Evolutionary conservation across 2,888 invertebrate genomes (phyloP).

Genomic region (Scrobipalpa costella): DNA sequence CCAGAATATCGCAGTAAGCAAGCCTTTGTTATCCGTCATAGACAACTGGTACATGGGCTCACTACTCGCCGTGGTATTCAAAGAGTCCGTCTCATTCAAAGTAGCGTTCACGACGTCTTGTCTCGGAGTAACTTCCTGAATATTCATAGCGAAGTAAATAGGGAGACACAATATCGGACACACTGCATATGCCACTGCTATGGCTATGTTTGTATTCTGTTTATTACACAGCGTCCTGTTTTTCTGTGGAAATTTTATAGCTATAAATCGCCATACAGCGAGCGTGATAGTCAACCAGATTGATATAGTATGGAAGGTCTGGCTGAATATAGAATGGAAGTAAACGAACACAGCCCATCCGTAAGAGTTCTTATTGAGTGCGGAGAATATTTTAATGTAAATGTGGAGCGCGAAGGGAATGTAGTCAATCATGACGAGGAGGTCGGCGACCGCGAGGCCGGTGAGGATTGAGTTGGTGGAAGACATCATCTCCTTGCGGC

Average conservation of each 20-base stretch:
- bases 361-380: conserved; percentile 79
- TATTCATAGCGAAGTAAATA: conserved; percentile 88
- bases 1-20: conserved; percentile 90
- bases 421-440: conserved; percentile 96
- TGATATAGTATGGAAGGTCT: conserved; percentile 93
- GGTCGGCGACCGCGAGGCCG: conserved; percentile 93
- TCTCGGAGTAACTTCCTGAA: conserved; percentile 69
- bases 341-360: conserved; percentile 91
- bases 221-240: conserved; percentile 91
- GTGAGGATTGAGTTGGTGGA: conserved; percentile 97
- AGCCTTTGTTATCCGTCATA: conserved; percentile 83
- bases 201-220: conserved; percentile 87
- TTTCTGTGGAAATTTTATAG: conserved; percentile 91
- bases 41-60: conserved; percentile 84
- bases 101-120: conserved; percentile 47
- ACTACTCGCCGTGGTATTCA: conserved; percentile 45
- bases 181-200: conserved; percentile 87
- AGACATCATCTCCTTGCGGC: conserved; percentile 93
- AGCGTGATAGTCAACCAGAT: conserved; percentile 96
- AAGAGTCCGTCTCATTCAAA: conserved; percentile 45
- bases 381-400: conserved; percentile 82
- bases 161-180: conserved; percentile 93
- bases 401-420: conserved; percentile 93
- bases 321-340: conserved; percentile 94
- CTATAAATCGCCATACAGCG: conserved; percentile 95